phyloP scores from a whole-genome alignment of 35 echinoderm and acorn worm species.

The Eucidaris tribuloides region DNA sequence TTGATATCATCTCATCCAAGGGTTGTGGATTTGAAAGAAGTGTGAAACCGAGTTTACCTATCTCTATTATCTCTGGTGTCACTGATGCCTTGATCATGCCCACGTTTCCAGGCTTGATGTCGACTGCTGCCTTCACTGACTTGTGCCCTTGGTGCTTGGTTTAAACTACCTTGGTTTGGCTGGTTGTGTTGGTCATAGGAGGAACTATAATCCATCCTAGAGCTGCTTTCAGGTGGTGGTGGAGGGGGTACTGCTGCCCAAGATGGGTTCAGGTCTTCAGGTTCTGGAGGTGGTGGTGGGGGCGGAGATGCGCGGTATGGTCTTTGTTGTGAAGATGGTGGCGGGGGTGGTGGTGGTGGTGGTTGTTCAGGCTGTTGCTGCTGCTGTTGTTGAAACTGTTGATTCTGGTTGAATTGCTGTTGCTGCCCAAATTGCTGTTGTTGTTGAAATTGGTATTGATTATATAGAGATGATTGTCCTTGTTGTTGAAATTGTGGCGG shows the following conservation, averaged over 20 bases:
- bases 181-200: background rate
- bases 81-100: too few species aligned
- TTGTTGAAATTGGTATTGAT: background rate
- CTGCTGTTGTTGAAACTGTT: background rate
- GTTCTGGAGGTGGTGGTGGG: background rate
- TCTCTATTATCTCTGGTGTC: too few species aligned
- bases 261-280: background rate
- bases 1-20: too few species aligned
- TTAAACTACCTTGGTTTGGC: too few species aligned
- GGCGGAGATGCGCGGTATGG: background rate
- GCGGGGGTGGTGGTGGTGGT: too few species aligned
- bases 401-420: background rate
- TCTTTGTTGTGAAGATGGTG: background rate
- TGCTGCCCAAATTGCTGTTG: slow-evolving; percentile 6
- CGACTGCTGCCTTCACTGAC: too few species aligned
- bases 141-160: too few species aligned
- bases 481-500: background rate
- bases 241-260: background rate
- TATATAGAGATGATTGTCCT: background rate
- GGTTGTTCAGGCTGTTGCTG: background rate
- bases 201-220: background rate
- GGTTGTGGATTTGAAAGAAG: too few species aligned
- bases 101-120: too few species aligned
- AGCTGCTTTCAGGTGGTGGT: background rate
- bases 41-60: too few species aligned